Conservation (phyloP, 1,140 invertebrate species). For the Paramacrobiotus metropolitanus region DNA sequence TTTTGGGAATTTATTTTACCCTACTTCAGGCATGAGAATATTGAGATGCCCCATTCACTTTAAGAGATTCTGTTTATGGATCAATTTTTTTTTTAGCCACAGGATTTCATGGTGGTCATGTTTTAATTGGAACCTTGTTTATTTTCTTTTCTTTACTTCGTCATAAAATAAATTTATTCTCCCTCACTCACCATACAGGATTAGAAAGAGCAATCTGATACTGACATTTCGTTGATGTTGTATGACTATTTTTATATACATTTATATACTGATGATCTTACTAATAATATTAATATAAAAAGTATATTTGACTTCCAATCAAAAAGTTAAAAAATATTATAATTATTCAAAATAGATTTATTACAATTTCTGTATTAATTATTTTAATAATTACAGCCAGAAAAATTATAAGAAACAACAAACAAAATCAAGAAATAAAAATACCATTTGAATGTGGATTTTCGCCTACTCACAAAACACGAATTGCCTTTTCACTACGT, state of each 20-base stretch:
- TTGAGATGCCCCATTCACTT: constrained; percentile 26
- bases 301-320: constrained; percentile 42
- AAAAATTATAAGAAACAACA: constrained; percentile 25
- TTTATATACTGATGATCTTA: constrained; percentile 39
- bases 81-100: constrained; percentile 42
- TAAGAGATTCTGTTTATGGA: constrained; percentile 36
- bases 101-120: constrained; percentile 45
- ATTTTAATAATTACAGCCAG: constrained; percentile 25
- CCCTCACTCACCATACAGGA: constrained; percentile 34
- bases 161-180: constrained; percentile 29
- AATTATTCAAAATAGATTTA: constrained; percentile 21
- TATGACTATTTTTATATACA: constrained; percentile 42
- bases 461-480: constrained; percentile 28
- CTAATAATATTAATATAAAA: constrained; percentile 37
- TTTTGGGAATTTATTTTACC: constrained; percentile 31
- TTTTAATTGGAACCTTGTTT: constrained; percentile 40
- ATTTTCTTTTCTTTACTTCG: constrained; percentile 31
- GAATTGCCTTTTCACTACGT: constrained; percentile 25
- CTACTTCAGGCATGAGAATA: constrained; percentile 21
- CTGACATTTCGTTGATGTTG: constrained; percentile 46
- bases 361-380: constrained; percentile 23
- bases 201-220: constrained; percentile 44
- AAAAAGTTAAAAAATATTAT: constrained; percentile 31
- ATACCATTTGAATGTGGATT: constrained; percentile 21
- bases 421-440: constrained; percentile 11